Evolutionary conservation across 2,113 vertebrate species (phyloP), one percentile per base, ranked within the genome.

Genomic region (Octodon degus): DNA sequence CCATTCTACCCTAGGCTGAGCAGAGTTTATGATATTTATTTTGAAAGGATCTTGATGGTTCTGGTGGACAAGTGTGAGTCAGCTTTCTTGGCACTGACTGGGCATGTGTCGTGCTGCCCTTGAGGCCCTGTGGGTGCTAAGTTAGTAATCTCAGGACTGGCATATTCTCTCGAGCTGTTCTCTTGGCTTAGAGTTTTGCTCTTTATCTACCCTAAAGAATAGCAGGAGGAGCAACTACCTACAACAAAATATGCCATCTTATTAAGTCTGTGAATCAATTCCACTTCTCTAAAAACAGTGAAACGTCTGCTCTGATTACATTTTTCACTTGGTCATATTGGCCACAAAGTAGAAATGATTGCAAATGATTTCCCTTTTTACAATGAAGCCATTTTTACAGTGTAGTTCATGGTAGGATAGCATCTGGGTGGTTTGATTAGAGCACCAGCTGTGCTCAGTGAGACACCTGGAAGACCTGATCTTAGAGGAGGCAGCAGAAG

Each of bases 61-160:
- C 11, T 1, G 1, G 11, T 30, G n/a, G 19, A 1, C 11, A 5
- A 1, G n/a, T 30, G 16, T 79, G 24, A 2, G 4, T 55, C 37
- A 10, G 4, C 20, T 82, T 55, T 19, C 34, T 6, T 2, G 50
- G 50, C 47, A 86, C 2, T 12, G 3, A 32, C 32, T 30, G 30
- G 60, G 0, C 2, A 53, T 50, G 77, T 27, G 30, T 60, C 37
- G 10, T 30, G 37, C 16, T 76, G 40, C 86, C 79, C n/a, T 5
- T 17, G 12, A 25, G 34, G 16, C 34, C 7, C 11, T 17, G 5
- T 10, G 37, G 40, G 58, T 22, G 9, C 82, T 40, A 34, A 27
- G 74, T 85, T 63, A 7, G 24, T 50, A 3, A 40, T 86, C 14
- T 47, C 25, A 34, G 32, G 7, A 14, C 76, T 90, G 77, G 30